Evolutionary conservation across 2,797 vertebrate genomes (phyloP), one percentile per base, ranked within the genome.

Genomic region (Acanthornis magna): DNA sequence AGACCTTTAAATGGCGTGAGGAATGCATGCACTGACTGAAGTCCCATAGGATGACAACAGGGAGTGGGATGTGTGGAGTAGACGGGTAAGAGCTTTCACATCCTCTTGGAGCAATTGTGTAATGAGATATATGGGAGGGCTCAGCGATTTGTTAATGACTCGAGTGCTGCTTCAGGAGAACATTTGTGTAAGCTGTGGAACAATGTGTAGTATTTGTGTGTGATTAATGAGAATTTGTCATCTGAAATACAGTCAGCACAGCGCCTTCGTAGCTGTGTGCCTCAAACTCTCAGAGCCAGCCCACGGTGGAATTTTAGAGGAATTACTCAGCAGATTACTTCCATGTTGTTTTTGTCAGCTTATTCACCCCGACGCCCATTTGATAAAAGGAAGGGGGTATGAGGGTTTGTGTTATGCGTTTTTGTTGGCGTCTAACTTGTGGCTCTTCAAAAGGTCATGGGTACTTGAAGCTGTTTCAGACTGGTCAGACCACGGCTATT

Each of bases 321-420:
- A 95, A 94, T 96, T 96, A 90, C 94, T 96, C 96, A 97, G 94
- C 92, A 95, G 91, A 96, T 97, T 80, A 95, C 75, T 94, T 88
- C 88, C 77, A 76, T 70, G 45, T 83, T 94, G 91, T 90, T 96
- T 95, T 96, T 96, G 91, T 92, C 95, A 94, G 88, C 58, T 95
- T 92, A 91, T 92, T 96, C 96, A 95, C 72, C 85, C 74, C 4
- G 54, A 71, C 7, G 1, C 72, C 75, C 38, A 17, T 87, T 58
- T 95, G 88, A 94, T 91, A 89, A 95, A 95, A 94, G 77, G 66
- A 72, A 87, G 85, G 91, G 92, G 92, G 89, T 91, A 91, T 94
- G 94, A 91, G 85, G 80, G 74, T 90, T 94, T 88, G 78, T 21
- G 47, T 94, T 93, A 15, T 10, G 85, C 3, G 0, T 86, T 96